Evolutionary conservation across 2,113 vertebrate species (phyloP).

Genomic region (Zosterops borbonicus): DNA sequence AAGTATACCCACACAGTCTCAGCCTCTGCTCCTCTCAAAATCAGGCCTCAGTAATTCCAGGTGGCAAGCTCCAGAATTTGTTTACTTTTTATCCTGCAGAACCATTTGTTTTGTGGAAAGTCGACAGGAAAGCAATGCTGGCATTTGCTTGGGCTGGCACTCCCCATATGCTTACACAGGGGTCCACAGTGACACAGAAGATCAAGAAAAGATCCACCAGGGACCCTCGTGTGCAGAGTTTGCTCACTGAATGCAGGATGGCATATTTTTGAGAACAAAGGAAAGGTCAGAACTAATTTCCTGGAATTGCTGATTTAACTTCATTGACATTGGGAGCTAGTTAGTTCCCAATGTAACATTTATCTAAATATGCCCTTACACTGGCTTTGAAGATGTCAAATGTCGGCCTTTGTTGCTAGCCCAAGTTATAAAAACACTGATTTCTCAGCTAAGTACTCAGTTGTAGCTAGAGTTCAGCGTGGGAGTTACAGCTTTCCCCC

Average conservation of each 20-base stretch:
- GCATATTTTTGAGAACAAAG: constrained; percentile 4
- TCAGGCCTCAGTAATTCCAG: neutral
- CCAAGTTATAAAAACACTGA: neutral
- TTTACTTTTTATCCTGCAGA: neutral
- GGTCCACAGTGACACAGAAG: neutral
- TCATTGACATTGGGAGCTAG: neutral
- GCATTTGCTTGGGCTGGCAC: neutral
- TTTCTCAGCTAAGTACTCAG: neutral
- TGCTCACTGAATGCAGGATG: neutral
- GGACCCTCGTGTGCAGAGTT: neutral
- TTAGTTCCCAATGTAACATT: neutral
- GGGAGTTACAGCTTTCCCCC: neutral
- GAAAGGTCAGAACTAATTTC: constrained; percentile 46
- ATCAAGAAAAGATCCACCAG: neutral
- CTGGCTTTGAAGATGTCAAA: neutral
- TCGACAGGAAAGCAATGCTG: neutral
- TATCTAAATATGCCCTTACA: neutral
- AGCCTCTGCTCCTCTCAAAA: neutral
- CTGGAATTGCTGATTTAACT: constrained; percentile 6
- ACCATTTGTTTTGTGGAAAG: neutral
- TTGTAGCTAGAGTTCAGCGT: neutral
- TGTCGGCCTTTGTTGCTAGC: neutral
- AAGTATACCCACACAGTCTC: neutral
- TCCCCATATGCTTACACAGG: neutral
- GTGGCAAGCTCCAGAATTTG: neutral